Evolutionary conservation across 1,140 invertebrate genomes (phyloP).

Genomic region (Hycleus cichorii): DNA sequence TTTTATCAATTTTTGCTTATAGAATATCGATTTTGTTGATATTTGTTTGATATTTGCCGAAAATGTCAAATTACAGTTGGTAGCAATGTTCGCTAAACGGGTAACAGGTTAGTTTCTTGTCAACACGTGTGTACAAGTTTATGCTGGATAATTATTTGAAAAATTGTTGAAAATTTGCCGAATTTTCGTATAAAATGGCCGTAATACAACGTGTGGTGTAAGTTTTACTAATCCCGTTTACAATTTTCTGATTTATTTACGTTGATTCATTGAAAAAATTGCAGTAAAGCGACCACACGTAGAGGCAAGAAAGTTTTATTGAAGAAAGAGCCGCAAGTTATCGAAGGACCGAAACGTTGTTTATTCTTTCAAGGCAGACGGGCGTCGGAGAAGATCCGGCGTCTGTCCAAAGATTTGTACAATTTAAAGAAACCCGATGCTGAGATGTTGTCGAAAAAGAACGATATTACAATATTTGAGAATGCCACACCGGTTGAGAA

Average conservation of each 20-base stretch:
- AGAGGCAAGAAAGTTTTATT: slow-evolving; percentile 79
- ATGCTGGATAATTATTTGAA: slow-evolving; percentile 11
- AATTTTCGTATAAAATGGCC: slow-evolving; percentile 14
- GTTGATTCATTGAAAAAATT: neutral
- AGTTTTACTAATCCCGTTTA: slow-evolving; percentile 13
- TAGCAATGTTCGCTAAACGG: neutral
- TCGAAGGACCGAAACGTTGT: slow-evolving; percentile 81
- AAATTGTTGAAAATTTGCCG: neutral
- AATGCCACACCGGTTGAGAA: slow-evolving; percentile 74
- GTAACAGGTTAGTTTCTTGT: slow-evolving; percentile 16
- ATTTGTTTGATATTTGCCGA: too few species aligned
- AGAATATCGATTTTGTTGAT: too few species aligned
- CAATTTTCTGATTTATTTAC: neutral
- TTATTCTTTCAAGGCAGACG: slow-evolving; percentile 82
- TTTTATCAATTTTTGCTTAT: too few species aligned
- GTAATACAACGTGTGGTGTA: slow-evolving; percentile 35
- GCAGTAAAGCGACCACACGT: slow-evolving; percentile 80
- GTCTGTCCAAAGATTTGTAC: slow-evolving; percentile 82
- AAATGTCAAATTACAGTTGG: too few species aligned
- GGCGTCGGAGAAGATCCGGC: slow-evolving; percentile 65
- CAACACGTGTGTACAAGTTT: slow-evolving; percentile 30
- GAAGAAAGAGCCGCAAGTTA: slow-evolving; percentile 76
- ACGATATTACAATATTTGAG: slow-evolving; percentile 83
- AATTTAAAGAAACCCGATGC: slow-evolving; percentile 80
- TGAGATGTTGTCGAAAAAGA: slow-evolving; percentile 68